phyloP scores from a whole-genome alignment of 2,888 invertebrate genomes.

The Drosophila macrospina region DNA sequence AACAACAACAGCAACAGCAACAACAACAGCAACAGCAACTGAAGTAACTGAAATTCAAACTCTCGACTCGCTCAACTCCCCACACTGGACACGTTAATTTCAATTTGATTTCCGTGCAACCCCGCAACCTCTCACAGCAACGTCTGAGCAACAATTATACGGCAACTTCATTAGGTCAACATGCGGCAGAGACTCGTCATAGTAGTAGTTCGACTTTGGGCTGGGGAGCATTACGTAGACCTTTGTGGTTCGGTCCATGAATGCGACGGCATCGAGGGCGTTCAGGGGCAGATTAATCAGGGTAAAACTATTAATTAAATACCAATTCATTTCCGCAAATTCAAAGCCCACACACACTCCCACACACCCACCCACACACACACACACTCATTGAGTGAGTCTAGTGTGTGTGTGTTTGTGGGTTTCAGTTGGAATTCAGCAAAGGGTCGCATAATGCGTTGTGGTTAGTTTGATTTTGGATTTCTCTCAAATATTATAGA shows the following conservation, averaged over 20 bases:
- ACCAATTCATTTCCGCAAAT: conserved; percentile 84
- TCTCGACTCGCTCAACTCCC: conserved; percentile 26
- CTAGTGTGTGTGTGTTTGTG: conserved; percentile 37
- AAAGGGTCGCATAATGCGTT: conserved; percentile 44
- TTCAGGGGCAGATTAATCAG: conserved; percentile 82
- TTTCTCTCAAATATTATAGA: conserved; percentile 39
- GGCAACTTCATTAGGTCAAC: conserved; percentile 84
- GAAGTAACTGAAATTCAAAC: conserved; percentile 58
- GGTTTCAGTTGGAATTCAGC: conserved; percentile 52
- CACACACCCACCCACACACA: conserved; percentile 25
- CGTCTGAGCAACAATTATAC: conserved; percentile 80
- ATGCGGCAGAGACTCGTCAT: conserved; percentile 63
- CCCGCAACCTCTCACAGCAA: conserved; percentile 22
- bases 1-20: conserved; percentile 48
- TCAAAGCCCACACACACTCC: conserved; percentile 63
- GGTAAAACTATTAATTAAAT: conserved; percentile 85
- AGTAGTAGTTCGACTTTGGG: conserved; percentile 31
- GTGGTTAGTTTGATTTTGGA: conserved; percentile 69
- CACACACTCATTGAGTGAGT: conserved; percentile 26
- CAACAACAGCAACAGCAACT: conserved; percentile 64
- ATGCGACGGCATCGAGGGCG: conserved; percentile 48
- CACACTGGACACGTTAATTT: conserved; percentile 81
- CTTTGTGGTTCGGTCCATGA: conserved; percentile 30
- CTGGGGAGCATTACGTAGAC: conserved; percentile 33
- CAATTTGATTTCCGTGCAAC: conserved; percentile 83